Percentiles rank a stretch among this genome's conserved stretches.
These are phyloP conservation scores for Oreohelix idahoensis DNA, from an alignment of 1,140 invertebrate species.

Conservation along the genomic window DNA sequence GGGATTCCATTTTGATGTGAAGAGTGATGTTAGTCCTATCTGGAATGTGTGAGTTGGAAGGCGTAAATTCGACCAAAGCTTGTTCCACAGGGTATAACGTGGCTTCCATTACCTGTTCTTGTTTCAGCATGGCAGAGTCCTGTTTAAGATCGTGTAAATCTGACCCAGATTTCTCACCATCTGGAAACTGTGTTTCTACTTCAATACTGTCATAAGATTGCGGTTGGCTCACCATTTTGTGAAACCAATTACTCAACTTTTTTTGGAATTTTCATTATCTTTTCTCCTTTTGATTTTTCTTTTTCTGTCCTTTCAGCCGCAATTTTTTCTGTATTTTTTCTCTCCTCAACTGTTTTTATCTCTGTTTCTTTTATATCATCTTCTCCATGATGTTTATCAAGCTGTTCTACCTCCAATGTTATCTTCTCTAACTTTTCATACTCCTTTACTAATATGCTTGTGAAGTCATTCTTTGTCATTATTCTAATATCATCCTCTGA, in stretches of 20 bases:
- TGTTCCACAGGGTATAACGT: neutral
- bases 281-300: neutral
- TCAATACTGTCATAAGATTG: too few species aligned
- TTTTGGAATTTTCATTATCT: neutral
- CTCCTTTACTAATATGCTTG: neutral
- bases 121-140: neutral
- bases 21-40: neutral
- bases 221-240: too few species aligned
- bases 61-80: neutral
- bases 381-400: neutral
- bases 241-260: conserved; percentile 30
- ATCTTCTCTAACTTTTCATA: neutral
- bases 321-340: neutral
- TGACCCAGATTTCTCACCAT: too few species aligned
- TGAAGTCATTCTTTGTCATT: too few species aligned
- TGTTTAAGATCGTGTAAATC: too few species aligned
- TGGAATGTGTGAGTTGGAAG: neutral
- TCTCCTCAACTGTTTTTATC: neutral
- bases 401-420: neutral
- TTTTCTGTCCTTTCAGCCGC: conserved; percentile 9
- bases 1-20: neutral
- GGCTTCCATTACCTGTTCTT: neutral
- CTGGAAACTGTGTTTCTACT: neutral
- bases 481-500: neutral
- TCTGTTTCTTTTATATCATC: neutral